phyloP scores from a whole-genome alignment of 2,113 vertebrate genomes.

The Melanerpes aurifrons region DNA sequence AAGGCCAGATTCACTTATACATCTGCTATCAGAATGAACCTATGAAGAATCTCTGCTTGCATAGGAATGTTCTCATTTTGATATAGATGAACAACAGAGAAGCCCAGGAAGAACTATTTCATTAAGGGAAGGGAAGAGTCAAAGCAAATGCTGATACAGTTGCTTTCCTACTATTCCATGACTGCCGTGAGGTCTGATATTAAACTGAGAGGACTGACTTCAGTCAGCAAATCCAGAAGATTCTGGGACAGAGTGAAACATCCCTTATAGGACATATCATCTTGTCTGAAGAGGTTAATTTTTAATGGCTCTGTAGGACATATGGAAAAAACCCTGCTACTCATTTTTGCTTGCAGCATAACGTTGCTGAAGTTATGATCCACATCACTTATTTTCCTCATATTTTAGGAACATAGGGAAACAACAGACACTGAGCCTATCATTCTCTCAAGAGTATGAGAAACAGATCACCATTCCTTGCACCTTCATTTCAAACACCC shows the following conservation, averaged over 20 bases:
- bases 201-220: not conserved
- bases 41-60: not conserved
- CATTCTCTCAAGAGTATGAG: not conserved
- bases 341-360: not conserved
- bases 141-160: fast-evolving
- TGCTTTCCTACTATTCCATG: not conserved
- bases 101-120: not conserved
- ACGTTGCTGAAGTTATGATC: not conserved
- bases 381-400: not conserved
- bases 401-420: not conserved
- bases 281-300: not conserved
- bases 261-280: not conserved
- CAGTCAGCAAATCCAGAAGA: not conserved
- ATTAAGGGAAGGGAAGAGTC: not conserved
- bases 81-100: not conserved
- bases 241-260: not conserved
- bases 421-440: not conserved
- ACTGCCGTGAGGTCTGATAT: not conserved
- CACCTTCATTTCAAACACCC: conserved; percentile 42
- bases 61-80: not conserved
- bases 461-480: conserved; percentile 8
- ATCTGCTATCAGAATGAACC: not conserved
- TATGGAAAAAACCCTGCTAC: not conserved
- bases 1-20: not conserved
- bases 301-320: not conserved